Percentiles rank a stretch among this genome's conserved stretches.
Evolutionary conservation across 2,113 vertebrate genomes (phyloP).

Genomic region (Hystrix brachyura): DNA sequence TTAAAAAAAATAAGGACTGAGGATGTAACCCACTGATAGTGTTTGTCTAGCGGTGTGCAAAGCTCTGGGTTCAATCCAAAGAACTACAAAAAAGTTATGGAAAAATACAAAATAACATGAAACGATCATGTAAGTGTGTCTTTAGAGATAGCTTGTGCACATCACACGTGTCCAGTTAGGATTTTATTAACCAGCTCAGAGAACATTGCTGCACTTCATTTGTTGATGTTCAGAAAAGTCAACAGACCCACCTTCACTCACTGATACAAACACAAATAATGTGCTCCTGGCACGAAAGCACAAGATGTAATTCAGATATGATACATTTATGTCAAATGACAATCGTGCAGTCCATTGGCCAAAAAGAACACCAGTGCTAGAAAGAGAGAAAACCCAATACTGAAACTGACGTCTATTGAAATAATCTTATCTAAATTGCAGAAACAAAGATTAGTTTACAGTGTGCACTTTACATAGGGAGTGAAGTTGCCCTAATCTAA

Average conservation of each 20-base stretch:
- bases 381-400: constrained; percentile 51
- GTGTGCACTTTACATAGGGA: constrained; percentile 18
- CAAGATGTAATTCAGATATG: constrained; percentile 52
- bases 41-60: not conserved
- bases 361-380: constrained; percentile 41
- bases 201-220: constrained; percentile 47
- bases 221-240: constrained; percentile 79
- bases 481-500: constrained; percentile 58
- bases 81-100: not conserved
- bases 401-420: constrained; percentile 75
- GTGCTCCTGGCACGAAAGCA: constrained; percentile 59
- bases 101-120: constrained; percentile 25
- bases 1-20: not conserved
- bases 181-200: constrained; percentile 78
- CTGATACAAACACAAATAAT: constrained; percentile 68
- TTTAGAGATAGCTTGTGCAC: constrained; percentile 49
- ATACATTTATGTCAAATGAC: constrained; percentile 53
- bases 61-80: not conserved
- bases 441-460: constrained; percentile 70
- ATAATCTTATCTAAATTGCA: constrained; percentile 76
- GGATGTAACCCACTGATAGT: not conserved
- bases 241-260: constrained; percentile 60
- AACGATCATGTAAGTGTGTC: not conserved
- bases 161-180: not conserved
- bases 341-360: constrained; percentile 36